A percentile compares a stretch with the other conserved stretches of the same genome.
Evolutionary conservation across 2,888 invertebrate genomes (phyloP).

Genomic region (Cryptocephalus primarius): DNA sequence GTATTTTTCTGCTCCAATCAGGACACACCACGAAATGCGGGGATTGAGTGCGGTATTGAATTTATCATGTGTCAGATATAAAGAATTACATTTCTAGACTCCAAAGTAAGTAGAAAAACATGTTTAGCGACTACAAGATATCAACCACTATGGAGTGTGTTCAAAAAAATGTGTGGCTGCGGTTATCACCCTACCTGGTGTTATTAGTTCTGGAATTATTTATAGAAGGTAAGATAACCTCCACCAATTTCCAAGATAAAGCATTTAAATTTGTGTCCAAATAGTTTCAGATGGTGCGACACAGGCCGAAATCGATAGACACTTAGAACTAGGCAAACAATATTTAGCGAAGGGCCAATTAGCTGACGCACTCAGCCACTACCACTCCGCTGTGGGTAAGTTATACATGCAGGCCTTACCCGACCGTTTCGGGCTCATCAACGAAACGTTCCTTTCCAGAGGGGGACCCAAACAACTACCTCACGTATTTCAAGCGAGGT

Average conservation of each 20-base stretch:
- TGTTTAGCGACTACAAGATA: conserved; percentile 30
- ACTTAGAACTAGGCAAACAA: conserved; percentile 87
- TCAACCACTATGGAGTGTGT: conserved; percentile 45
- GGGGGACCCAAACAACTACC: conserved; percentile 90
- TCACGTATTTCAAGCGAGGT: conserved; percentile 91
- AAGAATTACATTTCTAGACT: too few species aligned
- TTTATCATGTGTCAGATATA: too few species aligned
- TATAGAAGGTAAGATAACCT: conserved; percentile 50
- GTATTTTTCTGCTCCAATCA: too few species aligned
- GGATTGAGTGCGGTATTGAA: too few species aligned
- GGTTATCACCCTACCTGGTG: conserved; percentile 54
- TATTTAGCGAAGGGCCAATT: conserved; percentile 87
- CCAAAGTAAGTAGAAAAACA: conserved; percentile 4
- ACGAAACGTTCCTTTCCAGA: conserved; percentile 48
- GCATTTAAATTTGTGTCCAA: neutral
- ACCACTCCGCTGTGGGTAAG: conserved; percentile 94
- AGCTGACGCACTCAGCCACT: conserved; percentile 92
- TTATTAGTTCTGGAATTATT: conserved; percentile 56
- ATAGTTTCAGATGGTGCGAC: conserved; percentile 60
- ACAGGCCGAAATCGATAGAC: conserved; percentile 76
- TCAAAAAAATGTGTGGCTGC: conserved; percentile 42
- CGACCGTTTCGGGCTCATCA: conserved; percentile 88
- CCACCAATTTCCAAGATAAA: conserved; percentile 3
- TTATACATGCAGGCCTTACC: conserved; percentile 45
- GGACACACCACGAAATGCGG: too few species aligned